These are phyloP conservation scores for Trichacis sp. DNA, from an alignment of 2,888 invertebrate genomes.

Conservation along the genomic window DNA sequence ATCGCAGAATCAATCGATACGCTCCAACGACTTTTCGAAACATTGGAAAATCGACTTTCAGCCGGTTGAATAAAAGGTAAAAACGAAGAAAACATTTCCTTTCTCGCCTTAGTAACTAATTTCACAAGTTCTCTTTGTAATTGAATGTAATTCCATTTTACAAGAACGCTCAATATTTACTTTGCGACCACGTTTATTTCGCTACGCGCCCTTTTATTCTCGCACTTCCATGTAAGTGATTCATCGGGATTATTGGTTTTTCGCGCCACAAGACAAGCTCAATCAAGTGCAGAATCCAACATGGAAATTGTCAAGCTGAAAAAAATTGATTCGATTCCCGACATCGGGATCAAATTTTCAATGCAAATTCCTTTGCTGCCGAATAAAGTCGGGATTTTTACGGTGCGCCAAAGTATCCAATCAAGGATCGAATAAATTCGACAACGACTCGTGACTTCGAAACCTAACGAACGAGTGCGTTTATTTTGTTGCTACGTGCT, in stretches of 20 bases:
- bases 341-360: neutral
- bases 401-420: neutral
- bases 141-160: neutral
- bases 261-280: neutral
- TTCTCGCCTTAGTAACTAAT: too few relatives aligned
- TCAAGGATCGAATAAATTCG: too few relatives aligned
- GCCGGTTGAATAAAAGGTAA: too few relatives aligned
- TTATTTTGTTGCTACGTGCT: too few relatives aligned
- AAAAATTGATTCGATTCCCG: neutral
- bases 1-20: neutral
- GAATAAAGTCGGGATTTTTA: neutral
- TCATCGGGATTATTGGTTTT: neutral
- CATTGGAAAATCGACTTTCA: too few relatives aligned
- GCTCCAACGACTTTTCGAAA: too few relatives aligned
- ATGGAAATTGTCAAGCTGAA: neutral
- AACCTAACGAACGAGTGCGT: too few relatives aligned
- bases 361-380: neutral
- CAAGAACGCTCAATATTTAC: neutral
- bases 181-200: neutral
- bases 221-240: slow-evolving; percentile 6
- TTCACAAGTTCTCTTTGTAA: neutral
- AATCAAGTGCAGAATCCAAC: neutral
- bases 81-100: too few relatives aligned
- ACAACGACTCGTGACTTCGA: too few relatives aligned
- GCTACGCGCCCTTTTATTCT: slow-evolving; percentile 3